Evolutionary conservation across 1,140 invertebrate genomes (phyloP), one percentile per base, ranked within the genome.

Genomic region (Ceratoteleas bidentatus): DNA sequence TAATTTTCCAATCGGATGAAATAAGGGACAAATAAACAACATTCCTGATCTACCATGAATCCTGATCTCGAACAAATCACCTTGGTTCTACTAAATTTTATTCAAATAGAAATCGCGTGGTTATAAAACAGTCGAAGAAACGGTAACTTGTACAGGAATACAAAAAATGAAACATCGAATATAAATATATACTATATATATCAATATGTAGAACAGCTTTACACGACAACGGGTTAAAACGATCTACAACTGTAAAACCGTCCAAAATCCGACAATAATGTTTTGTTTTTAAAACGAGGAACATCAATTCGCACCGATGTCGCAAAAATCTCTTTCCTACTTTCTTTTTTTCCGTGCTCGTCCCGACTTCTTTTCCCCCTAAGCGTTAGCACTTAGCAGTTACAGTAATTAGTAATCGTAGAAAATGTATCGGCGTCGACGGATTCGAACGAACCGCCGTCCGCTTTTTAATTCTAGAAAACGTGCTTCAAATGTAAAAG

Each of bases 401-500:
- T 73, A 68, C 53, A 74, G 62, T 74, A 68, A 80, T 81, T 79
- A 75, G 60, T 81, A 74, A 56, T 70, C 58, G 70, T 81, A 75
- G 70, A 75, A 75, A 81, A 81, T 81, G 70, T 80, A 72, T 80
- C 57, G 32, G 70, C 60, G 43, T 52, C 32, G 14, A 79, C 64
- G 53, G 53, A 54, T 58, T 57, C 24, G 15, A 64, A 58, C 57
- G 52, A 56, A 11, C 13, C 16, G 64, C 47, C 36, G 40, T n/a
- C 57, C 34, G 13, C 13, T n/a, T n/a, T 65, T 75, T 65, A 70
- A 75, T 81, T 70, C 70, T 75, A 81, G 53, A 75, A 81, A 81
- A 69, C 65, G 78, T 75, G 60, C 58, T 75, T 81, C 70, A 81
- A 81, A 72, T 82, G 74, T 73, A 75, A 85, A 82, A 80, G 60